Evolutionary conservation across 2,797 vertebrate species (phyloP), one percentile per base, ranked within the genome.

Genomic region (Sparus aurata): DNA sequence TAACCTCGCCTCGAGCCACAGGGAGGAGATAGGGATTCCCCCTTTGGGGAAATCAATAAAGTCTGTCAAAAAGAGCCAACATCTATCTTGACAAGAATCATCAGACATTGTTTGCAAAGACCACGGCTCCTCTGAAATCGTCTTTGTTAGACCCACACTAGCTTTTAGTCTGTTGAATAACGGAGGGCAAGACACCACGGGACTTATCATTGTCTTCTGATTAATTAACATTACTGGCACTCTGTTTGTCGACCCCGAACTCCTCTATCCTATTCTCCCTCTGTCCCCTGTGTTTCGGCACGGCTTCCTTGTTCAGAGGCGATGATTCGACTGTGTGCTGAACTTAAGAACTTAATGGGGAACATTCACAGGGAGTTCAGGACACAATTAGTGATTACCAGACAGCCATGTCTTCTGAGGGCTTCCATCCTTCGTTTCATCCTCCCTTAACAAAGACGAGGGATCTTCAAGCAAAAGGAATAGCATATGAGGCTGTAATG

Each of bases 371-470:
- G 79, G 80, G 85, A 87, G 91, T 94, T 92, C 88, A 91, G 89
- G 92, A 93, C 91, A 93, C 89, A 94, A 93, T 94, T 91, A 93
- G 87, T 85, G 91, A 95, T 94, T 92, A 94, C 76, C 87, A 92
- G 85, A 89, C 80, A 85, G 85, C 83, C 72, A 57, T 55, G 87
- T 92, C 92, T 93, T 92, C 89, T 67, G 91, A 92, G 91, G 83
- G 87, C 83, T 79, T 76, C 91, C 87, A 77, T 85, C 80, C 65
- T 84, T 50, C 65, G 62, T 92, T 92, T 94, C 89, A 93, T 91
- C 89, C 89, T 89, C 80, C 78, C 83, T 76, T 92, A 94, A 93
- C 89, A 91, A 93, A 94, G 91, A 85, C 81, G 30, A 80, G 75
- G 87, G 81, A 86, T 88, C 83, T 91, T 67, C 67, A 69, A 87